Conservation (phyloP, 2,797 vertebrate species). For the Tragelaphus oryx region DNA sequence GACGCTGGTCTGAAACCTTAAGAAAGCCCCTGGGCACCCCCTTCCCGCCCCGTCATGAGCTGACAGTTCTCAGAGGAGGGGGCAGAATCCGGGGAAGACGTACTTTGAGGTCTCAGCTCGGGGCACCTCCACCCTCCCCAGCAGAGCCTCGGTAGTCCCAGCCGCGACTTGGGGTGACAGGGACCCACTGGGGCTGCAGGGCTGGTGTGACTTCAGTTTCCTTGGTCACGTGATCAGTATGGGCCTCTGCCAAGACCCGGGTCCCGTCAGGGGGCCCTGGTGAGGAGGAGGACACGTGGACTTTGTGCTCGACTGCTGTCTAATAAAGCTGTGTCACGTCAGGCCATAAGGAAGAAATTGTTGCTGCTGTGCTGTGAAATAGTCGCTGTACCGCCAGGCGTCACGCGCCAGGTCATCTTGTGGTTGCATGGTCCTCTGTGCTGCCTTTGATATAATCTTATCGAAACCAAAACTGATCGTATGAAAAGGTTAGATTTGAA, state of each 20-base stretch:
- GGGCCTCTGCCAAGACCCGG: background rate
- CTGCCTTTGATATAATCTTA: background rate
- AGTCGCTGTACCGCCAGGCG: slow-evolving; percentile 31
- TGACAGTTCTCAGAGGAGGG: background rate
- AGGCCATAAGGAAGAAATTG: background rate
- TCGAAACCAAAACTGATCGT: background rate
- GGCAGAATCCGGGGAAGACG: accelerated
- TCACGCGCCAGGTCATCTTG: background rate
- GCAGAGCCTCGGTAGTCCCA: background rate
- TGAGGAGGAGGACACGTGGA: background rate
- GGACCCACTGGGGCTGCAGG: accelerated
- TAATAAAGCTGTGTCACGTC: background rate
- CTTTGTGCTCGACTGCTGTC: background rate
- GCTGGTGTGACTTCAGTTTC: background rate
- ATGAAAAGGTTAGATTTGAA: background rate
- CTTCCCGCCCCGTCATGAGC: background rate
- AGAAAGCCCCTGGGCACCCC: background rate
- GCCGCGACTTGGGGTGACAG: accelerated
- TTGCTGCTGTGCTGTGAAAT: background rate
- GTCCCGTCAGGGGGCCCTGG: background rate
- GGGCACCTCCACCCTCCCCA: no score
- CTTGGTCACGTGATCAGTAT: accelerated
- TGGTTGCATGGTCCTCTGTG: slow-evolving; percentile 27
- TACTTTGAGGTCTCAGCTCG: accelerated
- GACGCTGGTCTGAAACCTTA: no score